A percentile compares a stretch with the other conserved stretches of the same genome.
Conservation (phyloP, 2,888 invertebrate species). For the Callimorpha dominula region DNA sequence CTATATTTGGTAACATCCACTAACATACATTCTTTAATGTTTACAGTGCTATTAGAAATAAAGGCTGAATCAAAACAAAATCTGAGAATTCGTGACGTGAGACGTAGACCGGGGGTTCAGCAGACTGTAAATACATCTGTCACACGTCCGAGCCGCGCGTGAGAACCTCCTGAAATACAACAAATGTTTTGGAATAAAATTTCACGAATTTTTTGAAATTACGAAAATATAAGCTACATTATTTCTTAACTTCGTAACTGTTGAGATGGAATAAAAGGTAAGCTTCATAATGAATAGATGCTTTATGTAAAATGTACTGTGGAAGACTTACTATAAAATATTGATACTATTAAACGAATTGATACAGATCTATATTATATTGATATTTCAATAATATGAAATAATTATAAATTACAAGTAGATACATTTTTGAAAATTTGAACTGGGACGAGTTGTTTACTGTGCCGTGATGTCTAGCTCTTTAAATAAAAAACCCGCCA, state of each 20-base stretch:
- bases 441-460: too few relatives aligned
- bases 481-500: too few relatives aligned
- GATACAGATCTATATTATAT: too few relatives aligned
- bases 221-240: too few relatives aligned
- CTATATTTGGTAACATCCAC: neutral
- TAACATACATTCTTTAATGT: neutral
- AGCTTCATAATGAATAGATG: neutral
- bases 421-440: too few relatives aligned
- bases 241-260: too few relatives aligned
- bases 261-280: neutral
- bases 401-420: too few relatives aligned
- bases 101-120: conserved; percentile 20
- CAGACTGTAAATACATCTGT: conserved; percentile 48
- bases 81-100: conserved; percentile 26
- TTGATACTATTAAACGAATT: too few relatives aligned
- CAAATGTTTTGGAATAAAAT: conserved; percentile 19
- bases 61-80: conserved; percentile 39
- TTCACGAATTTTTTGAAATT: conserved; percentile 10
- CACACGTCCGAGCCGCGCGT: conserved; percentile 39
- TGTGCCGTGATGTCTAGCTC: too few relatives aligned
- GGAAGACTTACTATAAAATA: too few relatives aligned
- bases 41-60: conserved; percentile 4
- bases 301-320: too few relatives aligned
- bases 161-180: conserved; percentile 20
- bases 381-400: too few relatives aligned